phyloP scores from a whole-genome alignment of 2,888 invertebrate genomes.

The Anthophora plumipes region DNA sequence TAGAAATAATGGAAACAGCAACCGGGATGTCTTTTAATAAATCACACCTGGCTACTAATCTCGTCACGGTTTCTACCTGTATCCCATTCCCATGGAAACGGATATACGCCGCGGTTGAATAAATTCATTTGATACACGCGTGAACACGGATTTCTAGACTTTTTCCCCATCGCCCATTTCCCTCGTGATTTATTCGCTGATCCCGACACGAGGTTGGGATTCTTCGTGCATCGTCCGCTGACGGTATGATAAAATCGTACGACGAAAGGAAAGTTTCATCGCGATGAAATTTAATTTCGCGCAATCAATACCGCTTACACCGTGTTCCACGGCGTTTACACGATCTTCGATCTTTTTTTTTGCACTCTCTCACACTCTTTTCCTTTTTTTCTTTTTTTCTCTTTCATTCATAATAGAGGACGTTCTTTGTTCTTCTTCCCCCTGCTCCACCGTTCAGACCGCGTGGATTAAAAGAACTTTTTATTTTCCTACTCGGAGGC shows the following conservation, averaged over 20 bases:
- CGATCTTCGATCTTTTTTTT: conserved; percentile 36
- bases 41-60: background rate
- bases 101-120: conserved; percentile 13
- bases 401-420: conserved; percentile 26
- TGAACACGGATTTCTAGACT: background rate
- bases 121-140: conserved; percentile 20
- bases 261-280: background rate
- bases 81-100: background rate
- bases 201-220: conserved; percentile 6
- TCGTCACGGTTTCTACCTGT: background rate
- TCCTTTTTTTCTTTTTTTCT: no score
- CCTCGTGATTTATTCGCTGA: background rate
- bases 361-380: no score
- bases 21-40: conserved; percentile 10
- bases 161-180: background rate
- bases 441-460: background rate
- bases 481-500: conserved; percentile 31
- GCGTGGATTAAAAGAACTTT: conserved; percentile 38
- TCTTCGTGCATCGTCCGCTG: background rate
- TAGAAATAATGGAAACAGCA: conserved; percentile 14
- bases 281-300: conserved; percentile 50
- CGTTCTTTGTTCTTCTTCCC: conserved; percentile 38
- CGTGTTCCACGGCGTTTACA: conserved; percentile 22
- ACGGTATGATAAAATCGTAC: background rate
- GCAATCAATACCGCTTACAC: conserved; percentile 38